Conservation (phyloP, 2,797 vertebrate genomes). For the Semotilus atromaculatus region DNA sequence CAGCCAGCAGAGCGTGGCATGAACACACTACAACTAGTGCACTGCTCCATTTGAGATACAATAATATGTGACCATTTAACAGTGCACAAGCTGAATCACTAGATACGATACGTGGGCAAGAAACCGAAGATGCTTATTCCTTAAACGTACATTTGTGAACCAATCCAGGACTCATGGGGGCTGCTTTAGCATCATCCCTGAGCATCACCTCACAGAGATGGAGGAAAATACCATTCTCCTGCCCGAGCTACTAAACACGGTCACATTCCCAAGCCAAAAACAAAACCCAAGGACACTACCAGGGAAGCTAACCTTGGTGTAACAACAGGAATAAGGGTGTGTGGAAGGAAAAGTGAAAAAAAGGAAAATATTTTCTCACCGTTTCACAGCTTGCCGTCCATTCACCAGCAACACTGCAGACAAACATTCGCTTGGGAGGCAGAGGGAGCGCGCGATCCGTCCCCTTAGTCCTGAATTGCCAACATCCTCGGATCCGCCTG, state of each 20-base stretch:
- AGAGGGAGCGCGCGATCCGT: slow-evolving; percentile 74
- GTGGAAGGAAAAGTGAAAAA: slow-evolving; percentile 36
- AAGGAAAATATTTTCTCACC: slow-evolving; percentile 51
- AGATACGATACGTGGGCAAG: not conserved
- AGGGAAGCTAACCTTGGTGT: slow-evolving; percentile 46
- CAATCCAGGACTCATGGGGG: slow-evolving; percentile 1
- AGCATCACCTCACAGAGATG: slow-evolving; percentile 73
- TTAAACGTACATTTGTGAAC: slow-evolving; percentile 25
- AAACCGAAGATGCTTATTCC: slow-evolving; percentile 14
- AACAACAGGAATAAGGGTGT: slow-evolving; percentile 15
- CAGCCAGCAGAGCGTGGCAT: slow-evolving; percentile 37
- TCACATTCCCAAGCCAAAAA: slow-evolving; percentile 42
- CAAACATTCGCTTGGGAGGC: slow-evolving; percentile 61
- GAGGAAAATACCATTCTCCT: slow-evolving; percentile 59
- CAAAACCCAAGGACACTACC: slow-evolving; percentile 42
- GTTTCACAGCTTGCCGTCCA: slow-evolving; percentile 75
- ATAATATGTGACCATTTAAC: not conserved
- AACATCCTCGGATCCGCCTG: slow-evolving; percentile 72
- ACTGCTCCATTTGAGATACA: not conserved
- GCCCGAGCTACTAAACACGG: slow-evolving; percentile 49
- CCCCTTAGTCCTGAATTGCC: slow-evolving; percentile 60
- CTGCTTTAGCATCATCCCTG: slow-evolving; percentile 73
- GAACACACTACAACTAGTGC: slow-evolving; percentile 41
- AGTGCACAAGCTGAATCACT: not conserved
- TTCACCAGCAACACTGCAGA: slow-evolving; percentile 78